phyloP scores from a whole-genome alignment of 2,113 vertebrate genomes.

The Fulmarus glacialis region DNA sequence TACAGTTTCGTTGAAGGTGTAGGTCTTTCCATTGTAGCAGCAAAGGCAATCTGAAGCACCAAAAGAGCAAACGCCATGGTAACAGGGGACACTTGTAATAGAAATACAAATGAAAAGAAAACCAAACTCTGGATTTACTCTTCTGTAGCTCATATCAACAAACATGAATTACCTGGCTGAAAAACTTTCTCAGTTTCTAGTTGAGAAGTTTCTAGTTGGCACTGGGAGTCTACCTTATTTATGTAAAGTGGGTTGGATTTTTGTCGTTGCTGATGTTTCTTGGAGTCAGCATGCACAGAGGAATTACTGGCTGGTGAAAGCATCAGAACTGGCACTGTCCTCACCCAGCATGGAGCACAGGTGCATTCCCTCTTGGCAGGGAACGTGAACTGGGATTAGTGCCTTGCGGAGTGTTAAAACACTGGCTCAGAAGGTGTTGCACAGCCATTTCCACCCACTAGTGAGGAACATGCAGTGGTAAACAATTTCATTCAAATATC shows the following conservation, averaged over 20 bases:
- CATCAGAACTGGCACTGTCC: background rate
- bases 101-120: background rate
- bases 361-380: background rate
- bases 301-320: background rate
- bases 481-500: background rate
- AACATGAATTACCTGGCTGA: background rate
- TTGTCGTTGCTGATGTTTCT: background rate
- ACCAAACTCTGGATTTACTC: background rate
- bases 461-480: background rate
- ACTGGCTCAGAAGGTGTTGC: background rate
- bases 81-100: background rate
- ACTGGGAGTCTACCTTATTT: background rate
- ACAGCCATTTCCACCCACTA: background rate
- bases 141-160: background rate
- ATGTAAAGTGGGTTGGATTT: background rate
- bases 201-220: background rate
- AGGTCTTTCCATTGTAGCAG: constrained; percentile 74
- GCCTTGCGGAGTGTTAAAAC: background rate
- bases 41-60: constrained; percentile 78
- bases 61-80: background rate
- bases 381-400: background rate
- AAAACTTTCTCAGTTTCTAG: background rate
- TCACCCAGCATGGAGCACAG: background rate
- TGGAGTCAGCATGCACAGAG: background rate
- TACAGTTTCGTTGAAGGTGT: constrained; percentile 72